Conservation (phyloP, 1,140 invertebrate genomes). For the Drosophila ambigua region DNA sequence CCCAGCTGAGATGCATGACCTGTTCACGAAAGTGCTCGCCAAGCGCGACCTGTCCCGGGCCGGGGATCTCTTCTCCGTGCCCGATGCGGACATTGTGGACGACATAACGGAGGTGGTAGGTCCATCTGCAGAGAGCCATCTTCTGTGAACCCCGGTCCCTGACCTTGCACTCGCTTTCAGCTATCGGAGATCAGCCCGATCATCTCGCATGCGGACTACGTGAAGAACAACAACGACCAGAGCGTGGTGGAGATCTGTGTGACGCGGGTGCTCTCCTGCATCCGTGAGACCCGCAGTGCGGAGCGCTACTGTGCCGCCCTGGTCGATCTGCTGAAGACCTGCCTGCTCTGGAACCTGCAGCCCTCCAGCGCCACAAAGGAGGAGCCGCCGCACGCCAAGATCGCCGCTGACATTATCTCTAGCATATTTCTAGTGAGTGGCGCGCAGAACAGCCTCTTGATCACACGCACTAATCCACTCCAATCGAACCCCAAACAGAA, state of each 20-base stretch:
- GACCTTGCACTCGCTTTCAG: constrained; percentile 66
- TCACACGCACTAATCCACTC: not conserved
- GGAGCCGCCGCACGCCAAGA: constrained; percentile 97
- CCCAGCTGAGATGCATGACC: constrained; percentile 89
- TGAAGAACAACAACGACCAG: constrained; percentile 94
- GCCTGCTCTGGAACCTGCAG: constrained; percentile 94
- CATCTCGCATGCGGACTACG: constrained; percentile 91
- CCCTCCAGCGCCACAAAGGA: constrained; percentile 89
- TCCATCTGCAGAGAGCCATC: constrained; percentile 16
- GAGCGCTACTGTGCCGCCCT: constrained; percentile 93
- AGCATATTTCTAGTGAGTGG: constrained; percentile 94
- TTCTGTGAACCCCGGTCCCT: too few relatives aligned
- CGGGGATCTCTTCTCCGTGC: constrained; percentile 94
- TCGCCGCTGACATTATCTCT: constrained; percentile 96
- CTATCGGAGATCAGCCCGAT: constrained; percentile 91
- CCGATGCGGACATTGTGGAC: constrained; percentile 93
- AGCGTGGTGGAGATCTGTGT: constrained; percentile 97
- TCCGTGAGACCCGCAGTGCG: constrained; percentile 94
- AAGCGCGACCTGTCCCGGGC: constrained; percentile 95
- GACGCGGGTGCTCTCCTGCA: constrained; percentile 93
- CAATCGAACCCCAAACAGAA: constrained; percentile 84
- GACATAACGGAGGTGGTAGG: constrained; percentile 93
- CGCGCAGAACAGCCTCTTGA: not conserved
- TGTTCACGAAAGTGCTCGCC: constrained; percentile 93
- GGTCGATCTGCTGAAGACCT: constrained; percentile 93